Conservation (phyloP, 2,888 invertebrate species). For the Pyrrhia umbra region DNA sequence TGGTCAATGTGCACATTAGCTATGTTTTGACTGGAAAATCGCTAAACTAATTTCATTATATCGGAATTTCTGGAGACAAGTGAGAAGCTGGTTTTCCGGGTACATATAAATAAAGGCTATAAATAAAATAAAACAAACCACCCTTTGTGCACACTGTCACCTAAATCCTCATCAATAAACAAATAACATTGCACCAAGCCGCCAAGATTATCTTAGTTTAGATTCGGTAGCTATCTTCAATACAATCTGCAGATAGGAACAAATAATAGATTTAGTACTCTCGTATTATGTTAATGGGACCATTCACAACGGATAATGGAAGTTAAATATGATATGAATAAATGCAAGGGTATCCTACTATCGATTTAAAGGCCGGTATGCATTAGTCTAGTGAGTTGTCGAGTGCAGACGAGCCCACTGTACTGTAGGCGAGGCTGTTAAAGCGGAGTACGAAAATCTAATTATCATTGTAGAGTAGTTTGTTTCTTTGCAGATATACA, state of each 20-base stretch:
- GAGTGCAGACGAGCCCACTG: not conserved
- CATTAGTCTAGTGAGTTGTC: slow-evolving; percentile 43
- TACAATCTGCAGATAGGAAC: slow-evolving; percentile 71
- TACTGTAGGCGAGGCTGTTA: not conserved
- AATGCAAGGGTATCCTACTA: slow-evolving; percentile 51
- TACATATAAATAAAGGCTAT: too few species aligned
- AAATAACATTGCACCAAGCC: not conserved
- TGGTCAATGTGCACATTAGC: too few species aligned
- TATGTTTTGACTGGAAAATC: too few species aligned
- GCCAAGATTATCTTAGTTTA: slow-evolving; percentile 43
- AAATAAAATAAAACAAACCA: too few species aligned
- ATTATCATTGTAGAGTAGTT: not conserved
- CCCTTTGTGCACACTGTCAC: not conserved
- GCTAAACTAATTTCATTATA: too few species aligned
- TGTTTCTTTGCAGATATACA: too few species aligned
- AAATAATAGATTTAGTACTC: slow-evolving; percentile 68
- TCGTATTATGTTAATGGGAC: slow-evolving; percentile 78
- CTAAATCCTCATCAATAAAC: not conserved
- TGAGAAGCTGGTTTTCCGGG: too few species aligned
- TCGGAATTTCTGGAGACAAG: too few species aligned
- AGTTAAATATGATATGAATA: slow-evolving; percentile 67
- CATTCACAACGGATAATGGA: slow-evolving; percentile 75
- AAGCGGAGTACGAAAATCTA: slow-evolving; percentile 1
- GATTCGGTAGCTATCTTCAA: slow-evolving; percentile 73
- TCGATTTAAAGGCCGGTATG: slow-evolving; percentile 49